Evolutionary conservation across 2,888 invertebrate genomes (phyloP).

Genomic region (Prenolepis imparis): DNA sequence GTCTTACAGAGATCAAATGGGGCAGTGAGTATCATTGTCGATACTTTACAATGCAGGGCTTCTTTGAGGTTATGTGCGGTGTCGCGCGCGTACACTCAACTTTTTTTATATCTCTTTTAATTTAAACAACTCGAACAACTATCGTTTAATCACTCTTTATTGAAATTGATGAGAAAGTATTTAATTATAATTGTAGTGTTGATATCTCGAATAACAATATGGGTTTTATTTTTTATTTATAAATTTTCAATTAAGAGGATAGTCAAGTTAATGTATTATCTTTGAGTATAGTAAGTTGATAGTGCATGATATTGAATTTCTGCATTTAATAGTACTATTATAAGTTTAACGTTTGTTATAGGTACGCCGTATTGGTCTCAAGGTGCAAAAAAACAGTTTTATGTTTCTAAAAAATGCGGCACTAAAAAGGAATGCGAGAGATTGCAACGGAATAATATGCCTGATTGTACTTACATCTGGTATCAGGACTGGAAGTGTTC

Average conservation of each 20-base stretch:
- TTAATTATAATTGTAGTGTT: background rate
- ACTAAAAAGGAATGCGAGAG: constrained; percentile 92
- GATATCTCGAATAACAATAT: background rate
- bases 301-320: background rate
- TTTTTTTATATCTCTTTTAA: background rate
- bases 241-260: background rate
- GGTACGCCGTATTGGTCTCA: constrained; percentile 97
- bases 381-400: constrained; percentile 96
- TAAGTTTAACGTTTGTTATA: constrained; percentile 75
- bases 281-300: background rate
- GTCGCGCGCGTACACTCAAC: background rate
- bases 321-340: background rate
- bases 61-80: constrained; percentile 66
- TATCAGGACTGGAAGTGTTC: constrained; percentile 99
- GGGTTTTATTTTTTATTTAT: constrained; percentile 15
- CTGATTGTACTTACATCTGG: constrained; percentile 95
- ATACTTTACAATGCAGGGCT: background rate
- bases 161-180: constrained; percentile 4
- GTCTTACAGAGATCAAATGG: constrained; percentile 96
- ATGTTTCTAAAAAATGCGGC: constrained; percentile 96
- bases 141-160: constrained; percentile 19
- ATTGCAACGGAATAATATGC: constrained; percentile 91
- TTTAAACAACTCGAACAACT: background rate
- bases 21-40: constrained; percentile 90
- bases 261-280: background rate